Conservation (phyloP, 2,888 invertebrate species). For the Oscheius onirici region DNA sequence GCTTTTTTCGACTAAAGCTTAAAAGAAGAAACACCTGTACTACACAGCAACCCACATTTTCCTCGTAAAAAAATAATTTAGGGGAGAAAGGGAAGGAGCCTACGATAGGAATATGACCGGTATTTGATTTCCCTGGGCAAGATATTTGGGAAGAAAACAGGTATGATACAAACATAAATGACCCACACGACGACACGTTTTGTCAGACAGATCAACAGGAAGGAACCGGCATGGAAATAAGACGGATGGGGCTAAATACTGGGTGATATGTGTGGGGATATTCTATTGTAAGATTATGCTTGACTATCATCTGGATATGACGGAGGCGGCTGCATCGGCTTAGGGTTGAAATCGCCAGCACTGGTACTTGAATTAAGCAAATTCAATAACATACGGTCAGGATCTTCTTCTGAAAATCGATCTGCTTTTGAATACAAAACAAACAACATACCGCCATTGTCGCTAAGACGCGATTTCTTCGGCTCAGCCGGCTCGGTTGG, state of each 20-base stretch:
- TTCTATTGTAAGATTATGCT: slow-evolving; percentile 19
- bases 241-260: neutral
- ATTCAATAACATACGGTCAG: neutral
- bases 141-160: slow-evolving; percentile 1
- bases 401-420: neutral
- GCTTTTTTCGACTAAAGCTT: slow-evolving; percentile 2
- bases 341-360: slow-evolving; percentile 10
- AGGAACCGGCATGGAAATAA: slow-evolving; percentile 7
- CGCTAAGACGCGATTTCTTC: slow-evolving; percentile 20
- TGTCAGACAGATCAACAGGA: neutral
- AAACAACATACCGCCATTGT: neutral
- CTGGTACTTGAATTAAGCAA: slow-evolving; percentile 18
- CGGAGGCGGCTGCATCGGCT: neutral
- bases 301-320: neutral
- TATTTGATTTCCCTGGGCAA: slow-evolving; percentile 9
- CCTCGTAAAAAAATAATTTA: neutral
- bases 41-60: neutral
- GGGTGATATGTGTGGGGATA: neutral
- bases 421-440: neutral
- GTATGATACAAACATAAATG: slow-evolving; percentile 17
- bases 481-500: slow-evolving; percentile 5
- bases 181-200: neutral
- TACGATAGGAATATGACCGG: neutral
- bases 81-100: neutral
- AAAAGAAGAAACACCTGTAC: slow-evolving; percentile 11